Percentiles rank a stretch among this genome's conserved stretches.
Conservation (phyloP, 2,113 vertebrate genomes). For the Petrocephalus zakoni region DNA sequence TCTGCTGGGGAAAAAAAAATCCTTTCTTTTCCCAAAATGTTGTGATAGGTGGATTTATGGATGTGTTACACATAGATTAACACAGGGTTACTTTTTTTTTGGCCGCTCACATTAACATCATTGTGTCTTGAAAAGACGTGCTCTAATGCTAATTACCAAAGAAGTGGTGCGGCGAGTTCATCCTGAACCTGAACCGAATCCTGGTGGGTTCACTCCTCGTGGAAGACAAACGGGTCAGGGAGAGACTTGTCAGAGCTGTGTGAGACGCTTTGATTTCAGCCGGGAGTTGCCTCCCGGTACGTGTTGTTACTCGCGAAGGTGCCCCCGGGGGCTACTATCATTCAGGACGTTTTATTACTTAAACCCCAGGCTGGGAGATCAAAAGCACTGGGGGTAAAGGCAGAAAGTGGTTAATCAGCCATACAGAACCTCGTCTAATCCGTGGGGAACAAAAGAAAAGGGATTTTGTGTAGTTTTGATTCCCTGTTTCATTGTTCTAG, state of each 20-base stretch:
- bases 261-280: slow-evolving; percentile 11
- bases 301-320: slow-evolving; percentile 18
- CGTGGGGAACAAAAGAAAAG: slow-evolving; percentile 7
- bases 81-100: slow-evolving; percentile 1
- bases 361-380: slow-evolving; percentile 10
- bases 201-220: background rate
- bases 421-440: slow-evolving; percentile 3
- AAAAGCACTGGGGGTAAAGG: slow-evolving; percentile 12
- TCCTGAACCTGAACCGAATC: background rate
- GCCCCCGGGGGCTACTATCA: slow-evolving; percentile 8
- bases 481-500: slow-evolving; percentile 16
- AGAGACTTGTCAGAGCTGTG: background rate
- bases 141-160: background rate
- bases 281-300: background rate
- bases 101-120: background rate
- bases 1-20: slow-evolving; percentile 9
- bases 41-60: slow-evolving; percentile 50
- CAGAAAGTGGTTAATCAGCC: slow-evolving; percentile 17
- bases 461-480: slow-evolving; percentile 17
- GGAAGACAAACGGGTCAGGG: background rate
- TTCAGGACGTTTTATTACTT: slow-evolving; percentile 18
- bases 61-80: slow-evolving; percentile 40
- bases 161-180: background rate
- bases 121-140: background rate
- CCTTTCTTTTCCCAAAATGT: slow-evolving; percentile 47